Evolutionary conservation across 2,113 vertebrate genomes (phyloP), one percentile per base, ranked within the genome.

Genomic region (Albula glossodonta): DNA sequence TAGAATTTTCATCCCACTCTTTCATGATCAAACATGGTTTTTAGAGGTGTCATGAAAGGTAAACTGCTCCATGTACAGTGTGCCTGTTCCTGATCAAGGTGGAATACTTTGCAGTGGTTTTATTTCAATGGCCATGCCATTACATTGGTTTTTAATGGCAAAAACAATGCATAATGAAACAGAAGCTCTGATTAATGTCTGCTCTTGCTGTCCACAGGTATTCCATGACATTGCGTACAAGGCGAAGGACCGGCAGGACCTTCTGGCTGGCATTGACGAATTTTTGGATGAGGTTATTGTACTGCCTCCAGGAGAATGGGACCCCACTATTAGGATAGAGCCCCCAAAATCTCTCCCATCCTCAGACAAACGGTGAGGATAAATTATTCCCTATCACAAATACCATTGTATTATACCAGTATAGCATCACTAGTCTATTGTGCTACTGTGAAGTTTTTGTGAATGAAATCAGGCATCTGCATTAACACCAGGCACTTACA

Each of bases 161-260:
- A 5, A 10, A 10, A 4, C 25, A 74, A 10, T 13, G 19, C 12
- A 15, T 10, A 52, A 10, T 25, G 3, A 49, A 85, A 49, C 78
- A 50, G 8, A 5, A 51, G 17, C n/a, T 63, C 70, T 90, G 51
- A 87, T 87, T 41, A 51, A 52, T 2, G 1, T 79, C 86, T 57
- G 51, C 90, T 63, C 87, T 51, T 88, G n/a, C 41, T 83, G 70
- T 86, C 53, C 89, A 56, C 90, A 99, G 98, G 96, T 99, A 0
- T 99, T 99, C 91, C 98, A 99, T 31, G 98, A 99, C 92, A 99
- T 99, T 83, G 98, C 98, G 19, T 99, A 99, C 87, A 99, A 99
- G 94, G 98, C 98, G 83, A 99, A 97, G 95, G 97, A 99, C 91
- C 95, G 97, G 88, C 96, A 98, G 48, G 98, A 99, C 91, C 94